A percentile compares a stretch with the other conserved stretches of the same genome.
Conservation (phyloP, 1,140 invertebrate species). For the Heliothis subflexa region DNA sequence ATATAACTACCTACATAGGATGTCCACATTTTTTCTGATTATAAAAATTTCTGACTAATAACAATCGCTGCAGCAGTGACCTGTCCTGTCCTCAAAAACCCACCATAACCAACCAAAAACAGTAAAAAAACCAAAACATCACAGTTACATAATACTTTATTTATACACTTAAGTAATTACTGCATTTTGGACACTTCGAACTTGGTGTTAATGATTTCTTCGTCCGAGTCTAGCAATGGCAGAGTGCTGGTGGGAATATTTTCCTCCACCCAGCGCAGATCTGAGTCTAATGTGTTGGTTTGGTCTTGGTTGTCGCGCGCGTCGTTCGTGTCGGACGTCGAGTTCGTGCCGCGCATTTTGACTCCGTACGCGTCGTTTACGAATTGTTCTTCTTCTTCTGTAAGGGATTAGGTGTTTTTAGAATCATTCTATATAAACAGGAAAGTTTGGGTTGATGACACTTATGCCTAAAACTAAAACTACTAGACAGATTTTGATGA, state of each 20-base stretch:
- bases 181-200: slow-evolving; percentile 98
- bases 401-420: slow-evolving; percentile 12
- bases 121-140: slow-evolving; percentile 56
- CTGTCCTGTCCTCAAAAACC: no score
- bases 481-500: no score
- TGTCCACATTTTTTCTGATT: no score
- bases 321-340: slow-evolving; percentile 61
- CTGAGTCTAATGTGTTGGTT: slow-evolving; percentile 89
- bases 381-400: slow-evolving; percentile 92
- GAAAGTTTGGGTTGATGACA: no score
- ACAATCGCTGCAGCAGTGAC: no score
- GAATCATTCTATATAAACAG: background rate
- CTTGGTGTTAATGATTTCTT: slow-evolving; percentile 95
- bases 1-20: no score
- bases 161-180: slow-evolving; percentile 77
- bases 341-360: slow-evolving; percentile 89
- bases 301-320: slow-evolving; percentile 47
- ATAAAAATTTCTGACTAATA: no score
- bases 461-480: no score
- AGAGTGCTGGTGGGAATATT: slow-evolving; percentile 94
- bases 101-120: no score
- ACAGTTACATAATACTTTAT: slow-evolving; percentile 68
- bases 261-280: slow-evolving; percentile 96
- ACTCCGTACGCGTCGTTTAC: slow-evolving; percentile 95
- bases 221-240: slow-evolving; percentile 95